Evolutionary conservation across 2,888 invertebrate species (phyloP).

Genomic region (Pheosia tremula): DNA sequence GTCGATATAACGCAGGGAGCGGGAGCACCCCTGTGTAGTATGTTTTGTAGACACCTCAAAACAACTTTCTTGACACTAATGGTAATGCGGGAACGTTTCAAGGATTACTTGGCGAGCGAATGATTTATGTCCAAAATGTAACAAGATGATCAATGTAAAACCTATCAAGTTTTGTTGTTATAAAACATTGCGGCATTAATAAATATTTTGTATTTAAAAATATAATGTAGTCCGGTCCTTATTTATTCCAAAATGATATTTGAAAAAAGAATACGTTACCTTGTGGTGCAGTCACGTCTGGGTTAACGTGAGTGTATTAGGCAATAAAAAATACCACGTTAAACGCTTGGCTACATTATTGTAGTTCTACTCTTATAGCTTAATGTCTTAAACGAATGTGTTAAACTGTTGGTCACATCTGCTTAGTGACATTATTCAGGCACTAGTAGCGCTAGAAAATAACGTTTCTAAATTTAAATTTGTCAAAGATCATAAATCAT

Average conservation of each 20-base stretch:
- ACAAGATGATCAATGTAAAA: neutral
- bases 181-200: too few species aligned
- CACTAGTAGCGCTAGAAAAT: too few species aligned
- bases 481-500: neutral
- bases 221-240: neutral
- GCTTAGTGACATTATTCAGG: too few species aligned
- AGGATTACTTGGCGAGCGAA: neutral
- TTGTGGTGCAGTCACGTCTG: too few species aligned
- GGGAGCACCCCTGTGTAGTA: slow-evolving; percentile 18
- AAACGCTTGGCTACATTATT: too few species aligned
- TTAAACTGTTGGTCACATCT: too few species aligned
- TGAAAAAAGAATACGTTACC: neutral
- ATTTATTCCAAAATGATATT: neutral
- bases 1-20: slow-evolving; percentile 28
- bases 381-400: too few species aligned
- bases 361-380: too few species aligned
- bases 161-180: too few species aligned
- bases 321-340: too few species aligned
- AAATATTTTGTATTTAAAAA: too few species aligned
- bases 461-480: neutral
- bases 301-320: too few species aligned
- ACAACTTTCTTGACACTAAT: slow-evolving; percentile 2
- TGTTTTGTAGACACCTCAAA: slow-evolving; percentile 21
- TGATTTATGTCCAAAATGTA: neutral
- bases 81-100: slow-evolving; percentile 1